phyloP scores from a whole-genome alignment of 2,113 vertebrate genomes.

The Lepisosteus oculatus region DNA sequence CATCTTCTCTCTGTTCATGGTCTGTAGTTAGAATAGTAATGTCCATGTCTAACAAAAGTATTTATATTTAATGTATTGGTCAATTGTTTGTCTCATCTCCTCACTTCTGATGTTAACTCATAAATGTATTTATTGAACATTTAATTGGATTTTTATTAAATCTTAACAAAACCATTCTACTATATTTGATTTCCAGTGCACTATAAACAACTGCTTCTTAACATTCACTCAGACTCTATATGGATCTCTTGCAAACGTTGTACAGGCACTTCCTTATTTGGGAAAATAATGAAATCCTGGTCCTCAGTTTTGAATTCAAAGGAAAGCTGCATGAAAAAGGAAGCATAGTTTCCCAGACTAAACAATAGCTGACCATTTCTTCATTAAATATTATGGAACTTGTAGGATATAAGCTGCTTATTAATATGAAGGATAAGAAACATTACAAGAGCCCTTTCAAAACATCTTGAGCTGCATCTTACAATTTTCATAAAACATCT shows the following conservation, averaged over 20 bases:
- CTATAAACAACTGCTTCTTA: too few relatives aligned
- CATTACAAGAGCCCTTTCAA: neutral
- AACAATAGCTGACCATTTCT: constrained; percentile 45
- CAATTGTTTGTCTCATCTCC: too few relatives aligned
- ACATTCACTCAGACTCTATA: neutral
- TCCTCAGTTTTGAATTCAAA: constrained; percentile 14
- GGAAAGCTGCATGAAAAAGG: constrained; percentile 30
- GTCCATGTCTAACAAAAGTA: too few relatives aligned
- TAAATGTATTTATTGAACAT: too few relatives aligned
- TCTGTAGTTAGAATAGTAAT: too few relatives aligned
- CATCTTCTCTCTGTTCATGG: too few relatives aligned
- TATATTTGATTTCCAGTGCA: too few relatives aligned
- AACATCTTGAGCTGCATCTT: too few relatives aligned
- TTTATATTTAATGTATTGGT: too few relatives aligned
- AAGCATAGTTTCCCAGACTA: constrained; percentile 42
- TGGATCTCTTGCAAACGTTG: neutral
- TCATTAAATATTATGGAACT: constrained; percentile 44
- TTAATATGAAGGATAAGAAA: constrained; percentile 12
- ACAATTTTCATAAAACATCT: constrained; percentile 32
- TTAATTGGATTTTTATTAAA: too few relatives aligned
- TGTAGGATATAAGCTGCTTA: neutral
- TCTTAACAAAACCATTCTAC: too few relatives aligned
- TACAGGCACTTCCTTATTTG: constrained; percentile 28
- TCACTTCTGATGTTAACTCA: too few relatives aligned
- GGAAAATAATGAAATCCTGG: constrained; percentile 24